Evolutionary conservation across 2,888 invertebrate genomes (phyloP), one percentile per base, ranked within the genome.

Genomic region (Eustalomyia histrio): DNA sequence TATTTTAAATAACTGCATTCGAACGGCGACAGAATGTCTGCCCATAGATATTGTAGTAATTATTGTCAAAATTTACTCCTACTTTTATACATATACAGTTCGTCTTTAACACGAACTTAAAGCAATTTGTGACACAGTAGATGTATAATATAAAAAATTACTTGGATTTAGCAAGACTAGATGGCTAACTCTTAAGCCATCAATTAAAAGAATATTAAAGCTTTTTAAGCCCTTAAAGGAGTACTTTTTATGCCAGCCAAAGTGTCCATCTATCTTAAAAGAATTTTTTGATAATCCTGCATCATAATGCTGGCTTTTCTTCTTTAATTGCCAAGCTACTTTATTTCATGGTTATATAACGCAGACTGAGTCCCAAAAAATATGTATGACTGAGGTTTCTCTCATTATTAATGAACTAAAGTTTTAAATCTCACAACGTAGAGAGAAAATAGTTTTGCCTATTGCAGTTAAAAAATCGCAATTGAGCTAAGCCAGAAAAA

Each of bases 41-140:
- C n/a, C n/a, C n/a, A n/a, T n/a, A n/a, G n/a, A n/a, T n/a, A n/a
- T n/a, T n/a, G n/a, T n/a, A n/a, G n/a, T n/a, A n/a, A n/a, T n/a
- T n/a, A n/a, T n/a, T n/a, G 53, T 53, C 18, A 63, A 63, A 47
- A 63, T 63, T 4, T 61, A 14, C 67, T 76, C 74, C 3, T 72
- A 60, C 18, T 80, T 80, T 67, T 79, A 80, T 60, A 80, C 76
- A 47, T 76, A 83, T 71, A 69, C 71, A 47, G 71, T 80, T 39
- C 60, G 71, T 33, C 61, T 80, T 43, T 71, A 78, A 75, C 18
- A 68, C 1, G 63, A 50, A n/a, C 52, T 67, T 3, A 67, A 67
- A 52, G 14, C 29, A 67, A 67, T 55, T 33, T 67, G 67, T 35
- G 55, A 67, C 33, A 29, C 53, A 39, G 67, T 67, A 53, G 67